A percentile compares a stretch with the other conserved stretches of the same genome.
These are phyloP conservation scores for Macrobrachium rosenbergii DNA, from an alignment of 1,140 invertebrate species.

Conservation along the genomic window DNA sequence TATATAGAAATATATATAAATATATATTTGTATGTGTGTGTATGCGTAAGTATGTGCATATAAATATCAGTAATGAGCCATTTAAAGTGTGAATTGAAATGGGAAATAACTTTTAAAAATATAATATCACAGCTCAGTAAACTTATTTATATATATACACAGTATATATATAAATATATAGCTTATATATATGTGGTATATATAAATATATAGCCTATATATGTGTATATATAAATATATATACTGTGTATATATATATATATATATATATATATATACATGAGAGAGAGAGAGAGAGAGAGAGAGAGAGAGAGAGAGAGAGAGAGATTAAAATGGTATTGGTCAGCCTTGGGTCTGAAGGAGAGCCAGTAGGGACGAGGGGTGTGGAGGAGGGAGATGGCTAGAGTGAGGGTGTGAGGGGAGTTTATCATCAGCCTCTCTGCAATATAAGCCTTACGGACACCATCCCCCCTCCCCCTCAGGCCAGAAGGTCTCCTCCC, in stretches of 20 bases:
- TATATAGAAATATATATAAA: too few relatives aligned
- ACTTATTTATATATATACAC: background rate
- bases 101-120: too few relatives aligned
- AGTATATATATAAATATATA: too few relatives aligned
- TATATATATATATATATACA: too few relatives aligned
- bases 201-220: too few relatives aligned
- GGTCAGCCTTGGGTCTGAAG: background rate
- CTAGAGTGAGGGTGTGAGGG: conserved; percentile 2
- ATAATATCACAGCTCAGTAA: too few relatives aligned
- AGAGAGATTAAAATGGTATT: background rate
- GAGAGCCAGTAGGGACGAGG: background rate
- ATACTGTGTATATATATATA: too few relatives aligned
- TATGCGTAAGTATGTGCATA: background rate
- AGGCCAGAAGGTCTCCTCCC: too few relatives aligned
- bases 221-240: too few relatives aligned
- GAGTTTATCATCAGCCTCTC: conserved; percentile 8
- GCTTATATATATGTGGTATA: too few relatives aligned
- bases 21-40: background rate
- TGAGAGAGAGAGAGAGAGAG: background rate
- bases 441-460: conserved; percentile 7
- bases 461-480: too few relatives aligned
- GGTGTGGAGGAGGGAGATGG: background rate
- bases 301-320: background rate
- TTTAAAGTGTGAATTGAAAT: background rate
- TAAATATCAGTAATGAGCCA: background rate